phyloP scores from a whole-genome alignment of 2,797 vertebrate species.

The Gobionotothen gibberifrons region DNA sequence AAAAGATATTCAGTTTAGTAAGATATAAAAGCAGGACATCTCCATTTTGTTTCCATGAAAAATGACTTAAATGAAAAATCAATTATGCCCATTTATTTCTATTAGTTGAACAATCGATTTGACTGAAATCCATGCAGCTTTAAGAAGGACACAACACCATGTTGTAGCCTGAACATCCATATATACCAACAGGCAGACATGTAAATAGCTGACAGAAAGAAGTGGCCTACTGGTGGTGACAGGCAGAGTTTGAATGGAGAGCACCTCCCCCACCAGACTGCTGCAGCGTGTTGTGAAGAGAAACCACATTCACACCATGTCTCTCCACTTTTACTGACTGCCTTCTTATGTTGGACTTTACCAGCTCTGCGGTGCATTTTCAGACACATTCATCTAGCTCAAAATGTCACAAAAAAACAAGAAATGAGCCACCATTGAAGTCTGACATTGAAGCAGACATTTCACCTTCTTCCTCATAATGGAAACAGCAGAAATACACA shows the following conservation, averaged over 20 bases:
- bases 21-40: no score
- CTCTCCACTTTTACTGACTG: conserved; percentile 11
- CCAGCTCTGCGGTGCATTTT: neutral
- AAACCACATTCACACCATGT: conserved; percentile 31
- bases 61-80: no score
- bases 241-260: conserved; percentile 62
- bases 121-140: no score
- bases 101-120: no score
- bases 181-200: conserved; percentile 11
- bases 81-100: no score
- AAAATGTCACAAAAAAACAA: neutral
- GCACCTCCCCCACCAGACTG: conserved; percentile 69
- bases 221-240: conserved; percentile 24
- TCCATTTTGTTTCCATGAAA: no score
- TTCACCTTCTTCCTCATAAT: neutral
- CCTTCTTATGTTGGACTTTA: neutral
- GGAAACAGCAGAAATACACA: neutral
- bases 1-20: no score
- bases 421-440: neutral
- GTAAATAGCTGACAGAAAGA: conserved; percentile 23
- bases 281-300: conserved; percentile 37
- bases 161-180: neutral
- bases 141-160: neutral
- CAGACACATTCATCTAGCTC: neutral
- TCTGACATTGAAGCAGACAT: neutral